Conservation (phyloP, 2,888 invertebrate genomes). For the Pecten maximus region DNA sequence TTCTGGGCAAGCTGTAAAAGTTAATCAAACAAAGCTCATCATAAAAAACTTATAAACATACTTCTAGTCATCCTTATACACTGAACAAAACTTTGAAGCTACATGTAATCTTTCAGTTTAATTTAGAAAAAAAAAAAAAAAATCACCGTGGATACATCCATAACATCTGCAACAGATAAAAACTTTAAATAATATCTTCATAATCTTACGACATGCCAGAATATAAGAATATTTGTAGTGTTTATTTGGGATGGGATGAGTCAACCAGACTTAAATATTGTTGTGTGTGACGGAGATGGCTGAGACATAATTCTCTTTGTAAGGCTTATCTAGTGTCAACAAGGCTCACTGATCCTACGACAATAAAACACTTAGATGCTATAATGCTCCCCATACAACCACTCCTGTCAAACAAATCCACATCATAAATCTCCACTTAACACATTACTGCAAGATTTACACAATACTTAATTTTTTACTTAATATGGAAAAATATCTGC, state of each 20-base stretch:
- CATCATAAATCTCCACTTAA: background rate
- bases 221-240: background rate
- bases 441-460: background rate
- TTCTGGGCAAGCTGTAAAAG: constrained; percentile 68
- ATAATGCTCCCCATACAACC: background rate
- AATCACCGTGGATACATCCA: background rate
- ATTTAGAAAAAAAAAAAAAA: background rate
- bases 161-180: background rate
- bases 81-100: background rate
- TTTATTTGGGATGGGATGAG: background rate
- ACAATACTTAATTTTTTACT: background rate
- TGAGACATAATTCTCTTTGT: background rate
- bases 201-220: background rate
- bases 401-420: background rate
- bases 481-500: background rate
- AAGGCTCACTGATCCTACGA: background rate
- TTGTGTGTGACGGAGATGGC: background rate
- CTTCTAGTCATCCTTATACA: background rate
- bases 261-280: background rate
- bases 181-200: background rate
- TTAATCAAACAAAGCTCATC: constrained; percentile 2
- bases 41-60: background rate
- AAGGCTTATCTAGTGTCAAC: constrained; percentile 24
- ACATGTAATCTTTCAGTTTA: background rate
- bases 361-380: constrained; percentile 14